Conservation (phyloP, 2,888 invertebrate species). For the Drosophila paucipuncta region DNA sequence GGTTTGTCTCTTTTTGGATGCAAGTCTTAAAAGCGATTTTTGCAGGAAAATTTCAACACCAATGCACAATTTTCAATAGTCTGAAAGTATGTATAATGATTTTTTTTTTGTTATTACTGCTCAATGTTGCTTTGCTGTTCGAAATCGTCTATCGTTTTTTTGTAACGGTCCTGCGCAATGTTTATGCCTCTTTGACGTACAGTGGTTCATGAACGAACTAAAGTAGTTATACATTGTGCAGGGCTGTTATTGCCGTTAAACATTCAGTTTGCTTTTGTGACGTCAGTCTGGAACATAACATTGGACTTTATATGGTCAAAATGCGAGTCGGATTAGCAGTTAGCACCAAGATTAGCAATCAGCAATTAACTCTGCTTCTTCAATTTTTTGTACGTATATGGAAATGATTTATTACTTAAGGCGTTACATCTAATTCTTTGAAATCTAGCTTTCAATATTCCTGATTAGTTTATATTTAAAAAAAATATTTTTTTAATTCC, state of each 20-base stretch:
- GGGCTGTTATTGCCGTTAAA: not conserved
- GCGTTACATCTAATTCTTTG: not conserved
- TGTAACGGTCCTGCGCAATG: conserved; percentile 15
- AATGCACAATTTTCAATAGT: conserved; percentile 7
- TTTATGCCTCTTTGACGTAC: not conserved
- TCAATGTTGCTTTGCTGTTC: conserved; percentile 4
- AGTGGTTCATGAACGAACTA: not conserved
- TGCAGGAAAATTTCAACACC: not conserved
- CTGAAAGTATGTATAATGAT: conserved; percentile 3
- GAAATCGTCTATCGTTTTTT: conserved; percentile 1
- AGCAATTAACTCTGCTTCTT: not conserved
- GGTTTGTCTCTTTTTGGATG: not conserved
- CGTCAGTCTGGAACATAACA: not conserved
- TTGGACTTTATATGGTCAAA: not conserved
- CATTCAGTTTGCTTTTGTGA: not conserved
- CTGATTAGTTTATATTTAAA: not conserved
- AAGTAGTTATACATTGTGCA: not conserved
- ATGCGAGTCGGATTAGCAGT: not conserved
- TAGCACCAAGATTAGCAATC: not conserved
- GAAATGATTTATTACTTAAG: conserved; percentile 1
- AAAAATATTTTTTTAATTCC: not conserved
- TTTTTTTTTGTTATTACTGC: conserved; percentile 12
- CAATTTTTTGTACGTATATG: not conserved
- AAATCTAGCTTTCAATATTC: not conserved
- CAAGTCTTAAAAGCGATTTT: not conserved